Evolutionary conservation across 2,797 vertebrate genomes (phyloP).

Genomic region (Chanos chanos): DNA sequence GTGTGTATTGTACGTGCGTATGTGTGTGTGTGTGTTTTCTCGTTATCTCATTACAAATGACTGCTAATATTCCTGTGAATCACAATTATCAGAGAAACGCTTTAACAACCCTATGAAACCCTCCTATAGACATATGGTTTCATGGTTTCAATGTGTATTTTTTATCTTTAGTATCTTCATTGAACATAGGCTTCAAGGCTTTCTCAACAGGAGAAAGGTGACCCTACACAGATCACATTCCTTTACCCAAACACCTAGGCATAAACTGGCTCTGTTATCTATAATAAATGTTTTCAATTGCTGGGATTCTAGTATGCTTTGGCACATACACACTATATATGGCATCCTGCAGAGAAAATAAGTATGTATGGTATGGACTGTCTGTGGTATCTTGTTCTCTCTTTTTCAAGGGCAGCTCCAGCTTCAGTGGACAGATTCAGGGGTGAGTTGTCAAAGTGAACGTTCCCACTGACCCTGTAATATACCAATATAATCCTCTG

Average conservation of each 20-base stretch:
- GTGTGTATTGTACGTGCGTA: no score
- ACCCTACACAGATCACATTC: constrained; percentile 13
- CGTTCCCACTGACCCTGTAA: constrained; percentile 47
- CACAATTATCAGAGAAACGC: no score
- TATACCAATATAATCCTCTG: constrained; percentile 46
- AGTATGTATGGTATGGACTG: no score
- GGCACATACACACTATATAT: no score
- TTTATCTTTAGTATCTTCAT: not conserved
- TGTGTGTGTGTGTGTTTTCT: no score
- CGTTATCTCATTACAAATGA: no score
- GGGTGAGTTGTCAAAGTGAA: constrained; percentile 46
- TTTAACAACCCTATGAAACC: no score
- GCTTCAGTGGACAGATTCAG: constrained; percentile 47
- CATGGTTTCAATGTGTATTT: constrained; percentile 14
- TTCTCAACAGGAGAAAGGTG: constrained; percentile 4
- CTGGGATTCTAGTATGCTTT: no score
- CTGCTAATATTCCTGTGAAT: no score
- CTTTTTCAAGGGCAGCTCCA: constrained; percentile 33
- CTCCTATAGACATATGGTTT: no score
- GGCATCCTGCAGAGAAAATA: not conserved
- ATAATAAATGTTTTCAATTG: constrained; percentile 19
- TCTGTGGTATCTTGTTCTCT: no score
- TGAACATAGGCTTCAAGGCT: not conserved
- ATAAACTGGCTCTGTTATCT: constrained; percentile 21
- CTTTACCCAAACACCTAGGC: not conserved